Evolutionary conservation across 2,888 invertebrate species (phyloP).

Genomic region (Agriotes lineatus): DNA sequence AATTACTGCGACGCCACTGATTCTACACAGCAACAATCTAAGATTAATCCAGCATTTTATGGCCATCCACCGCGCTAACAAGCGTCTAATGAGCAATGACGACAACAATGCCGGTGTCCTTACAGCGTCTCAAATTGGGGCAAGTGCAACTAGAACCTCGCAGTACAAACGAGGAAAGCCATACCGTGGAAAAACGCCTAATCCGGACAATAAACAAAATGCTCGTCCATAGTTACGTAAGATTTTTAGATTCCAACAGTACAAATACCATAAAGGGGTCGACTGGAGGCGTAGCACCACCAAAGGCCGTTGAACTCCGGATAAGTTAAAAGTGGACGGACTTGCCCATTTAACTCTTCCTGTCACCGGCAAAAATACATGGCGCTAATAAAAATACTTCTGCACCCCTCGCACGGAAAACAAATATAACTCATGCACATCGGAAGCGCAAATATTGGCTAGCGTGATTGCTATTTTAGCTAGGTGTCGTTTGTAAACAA

Average conservation of each 20-base stretch:
- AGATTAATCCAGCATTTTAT: too few species aligned
- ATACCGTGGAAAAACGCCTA: conserved; percentile 21
- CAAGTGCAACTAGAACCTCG: too few species aligned
- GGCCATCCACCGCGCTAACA: too few species aligned
- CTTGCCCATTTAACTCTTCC: conserved; percentile 48
- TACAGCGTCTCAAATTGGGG: too few species aligned
- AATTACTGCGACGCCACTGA: too few species aligned
- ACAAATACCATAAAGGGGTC: conserved; percentile 49
- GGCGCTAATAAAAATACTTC: conserved; percentile 41
- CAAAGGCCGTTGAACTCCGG: conserved; percentile 46
- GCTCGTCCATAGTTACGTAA: conserved; percentile 46
- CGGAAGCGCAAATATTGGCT: too few species aligned
- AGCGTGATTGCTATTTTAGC: too few species aligned
- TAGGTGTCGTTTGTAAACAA: too few species aligned
- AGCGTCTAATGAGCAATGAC: too few species aligned
- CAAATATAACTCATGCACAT: conserved; percentile 29
- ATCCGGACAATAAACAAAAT: conserved; percentile 43
- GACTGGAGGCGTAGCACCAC: conserved; percentile 47
- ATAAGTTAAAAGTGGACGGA: conserved; percentile 48
- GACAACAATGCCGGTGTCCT: conserved; percentile 6
- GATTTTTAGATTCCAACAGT: conserved; percentile 47
- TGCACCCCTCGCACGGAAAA: conserved; percentile 18
- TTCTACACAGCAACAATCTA: too few species aligned
- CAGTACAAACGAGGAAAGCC: conserved; percentile 21
- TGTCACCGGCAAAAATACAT: conserved; percentile 45